Evolutionary conservation across 2,888 invertebrate genomes (phyloP).

Genomic region (Ectropis crepuscularia): DNA sequence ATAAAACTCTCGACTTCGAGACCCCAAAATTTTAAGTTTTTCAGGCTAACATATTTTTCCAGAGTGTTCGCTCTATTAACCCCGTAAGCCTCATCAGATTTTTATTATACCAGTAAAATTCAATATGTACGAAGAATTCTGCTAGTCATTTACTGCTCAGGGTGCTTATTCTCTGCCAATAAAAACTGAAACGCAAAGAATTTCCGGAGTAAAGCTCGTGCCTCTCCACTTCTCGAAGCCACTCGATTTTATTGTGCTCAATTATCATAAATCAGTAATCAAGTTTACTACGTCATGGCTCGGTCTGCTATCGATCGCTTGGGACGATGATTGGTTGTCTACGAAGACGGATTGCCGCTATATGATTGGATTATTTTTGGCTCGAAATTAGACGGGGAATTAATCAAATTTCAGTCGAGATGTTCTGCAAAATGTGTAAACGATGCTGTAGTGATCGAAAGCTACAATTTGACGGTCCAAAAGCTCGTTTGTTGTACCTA

Average conservation of each 20-base stretch:
- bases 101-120: conserved; percentile 23
- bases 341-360: conserved; percentile 34
- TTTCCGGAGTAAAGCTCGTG: conserved; percentile 38
- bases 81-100: conserved; percentile 4
- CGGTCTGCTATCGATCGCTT: conserved; percentile 50
- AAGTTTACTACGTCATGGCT: conserved; percentile 51
- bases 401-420: not conserved
- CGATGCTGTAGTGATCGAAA: not conserved
- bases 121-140: conserved; percentile 29
- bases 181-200: conserved; percentile 42
- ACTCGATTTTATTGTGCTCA: conserved; percentile 56
- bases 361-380: conserved; percentile 9
- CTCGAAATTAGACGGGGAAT: not conserved
- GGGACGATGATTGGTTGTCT: conserved; percentile 44
- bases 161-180: conserved; percentile 41
- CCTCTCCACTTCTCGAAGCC: conserved; percentile 38
- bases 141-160: conserved; percentile 35
- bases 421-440: not conserved
- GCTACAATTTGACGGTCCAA: not conserved
- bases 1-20: too few relatives aligned
- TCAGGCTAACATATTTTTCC: not conserved
- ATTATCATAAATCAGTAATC: conserved; percentile 62
- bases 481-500: too few relatives aligned
- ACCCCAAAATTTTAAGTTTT: too few relatives aligned
- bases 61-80: conserved; percentile 3